Percentiles rank a stretch among this genome's conserved stretches.
Evolutionary conservation across 2,797 vertebrate species (phyloP).

Genomic region (Sebastes goodei): DNA sequence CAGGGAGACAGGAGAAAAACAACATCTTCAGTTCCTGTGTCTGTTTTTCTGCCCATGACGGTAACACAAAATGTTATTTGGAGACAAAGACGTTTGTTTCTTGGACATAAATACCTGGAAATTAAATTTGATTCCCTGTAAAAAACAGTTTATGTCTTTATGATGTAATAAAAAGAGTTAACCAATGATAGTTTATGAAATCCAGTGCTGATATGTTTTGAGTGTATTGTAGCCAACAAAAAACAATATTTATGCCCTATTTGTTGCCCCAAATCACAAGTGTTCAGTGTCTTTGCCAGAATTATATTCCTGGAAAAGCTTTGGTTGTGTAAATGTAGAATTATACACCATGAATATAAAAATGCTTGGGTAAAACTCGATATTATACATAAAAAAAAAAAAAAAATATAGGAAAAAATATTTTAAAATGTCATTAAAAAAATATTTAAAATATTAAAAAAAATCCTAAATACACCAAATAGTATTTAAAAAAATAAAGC

Average conservation of each 20-base stretch:
- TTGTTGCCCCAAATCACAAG: neutral
- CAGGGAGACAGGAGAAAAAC: slow-evolving; percentile 61
- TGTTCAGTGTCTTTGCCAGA: neutral
- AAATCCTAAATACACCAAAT: neutral
- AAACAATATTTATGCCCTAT: neutral
- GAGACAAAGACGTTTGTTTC: neutral
- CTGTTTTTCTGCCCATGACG: slow-evolving; percentile 44
- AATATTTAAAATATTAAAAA: neutral
- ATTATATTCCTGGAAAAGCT: neutral
- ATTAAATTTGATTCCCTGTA: neutral
- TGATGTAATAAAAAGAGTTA: neutral
- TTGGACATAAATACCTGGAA: neutral
- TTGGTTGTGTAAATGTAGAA: neutral
- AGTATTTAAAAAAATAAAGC: neutral
- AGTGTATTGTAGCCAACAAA: neutral
- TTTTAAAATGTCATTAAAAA: neutral
- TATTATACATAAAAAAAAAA: neutral
- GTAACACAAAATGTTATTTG: slow-evolving; percentile 14
- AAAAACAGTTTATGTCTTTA: neutral
- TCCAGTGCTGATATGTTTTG: neutral
- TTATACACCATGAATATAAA: neutral
- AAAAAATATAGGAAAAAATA: neutral
- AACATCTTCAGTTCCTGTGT: slow-evolving; percentile 52
- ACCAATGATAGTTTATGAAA: neutral
- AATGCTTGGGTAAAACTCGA: neutral